Base-by-base conservation (phyloP, 2,113 vertebrate genomes). In the Pterocles burchelli region DNA sequence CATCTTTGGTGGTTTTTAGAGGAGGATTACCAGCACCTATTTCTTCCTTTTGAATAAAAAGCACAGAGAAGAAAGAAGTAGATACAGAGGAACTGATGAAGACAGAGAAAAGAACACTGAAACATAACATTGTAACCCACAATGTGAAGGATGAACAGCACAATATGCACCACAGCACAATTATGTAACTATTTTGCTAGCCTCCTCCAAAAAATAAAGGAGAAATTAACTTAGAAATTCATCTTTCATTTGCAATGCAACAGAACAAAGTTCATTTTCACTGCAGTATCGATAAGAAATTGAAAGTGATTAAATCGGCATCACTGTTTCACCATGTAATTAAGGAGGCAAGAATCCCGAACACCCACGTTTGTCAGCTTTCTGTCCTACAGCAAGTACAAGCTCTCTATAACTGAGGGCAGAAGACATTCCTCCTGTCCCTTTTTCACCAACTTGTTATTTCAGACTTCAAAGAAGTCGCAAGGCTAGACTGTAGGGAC, bases 1-100 rank as follows among this genome's bases (percentile, higher is more conserved):
- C 95, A 95, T 31, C 88, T 49, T 28, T 52, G 79, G 76, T 10
- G 36, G 68, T 5, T 92, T 94, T 24, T 8, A 88, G 72, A 1
- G 0, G 16, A 59, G 34, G 48, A 65, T 67, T 58, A 84, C 63
- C 79, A 86, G 55, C 79, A 86, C 58, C 62, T 73, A 11, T 75
- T 89, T 43, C 81, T 58, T 75, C 72, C 41, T 82, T 54, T 51
- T 13, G 24, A 86, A 86, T 33, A 88, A 71, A 90, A 74, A 75
- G 43, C 52, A 77, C 36, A 43, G n/a, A 76, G 20, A 34, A 65
- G 41, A 57, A 34, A n/a, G 57, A 49, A 2, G 76, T 0, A 38
- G 68, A 61, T 0, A 1, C 57, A 72, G 80, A 49, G 65, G 80
- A 89, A 83, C 59, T 20, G 2, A 58, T 72, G 34, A 84, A 81